Percentiles rank a stretch among this genome's conserved stretches.
These are phyloP conservation scores for Neofelis nebulosa DNA, from an alignment of 2,113 vertebrate genomes.

Conservation along the genomic window DNA sequence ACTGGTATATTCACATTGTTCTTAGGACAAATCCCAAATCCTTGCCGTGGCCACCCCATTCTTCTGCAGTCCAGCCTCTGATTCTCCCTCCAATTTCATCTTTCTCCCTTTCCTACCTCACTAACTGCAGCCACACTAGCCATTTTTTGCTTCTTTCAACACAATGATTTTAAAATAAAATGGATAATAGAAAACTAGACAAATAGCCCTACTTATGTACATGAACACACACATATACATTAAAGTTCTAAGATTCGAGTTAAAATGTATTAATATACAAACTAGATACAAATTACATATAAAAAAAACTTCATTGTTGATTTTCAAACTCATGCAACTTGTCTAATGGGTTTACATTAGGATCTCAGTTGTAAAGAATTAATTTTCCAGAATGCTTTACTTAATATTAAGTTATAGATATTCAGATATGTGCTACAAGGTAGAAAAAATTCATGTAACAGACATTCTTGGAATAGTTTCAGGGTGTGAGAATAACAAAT, in stretches of 20 bases:
- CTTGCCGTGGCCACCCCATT: not conserved
- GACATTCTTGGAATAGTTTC: conserved; percentile 65
- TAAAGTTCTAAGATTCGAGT: conserved; percentile 9
- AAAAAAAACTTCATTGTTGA: conserved; percentile 75
- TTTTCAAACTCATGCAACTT: conserved; percentile 75
- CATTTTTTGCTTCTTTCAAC: not conserved
- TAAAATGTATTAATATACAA: conserved; percentile 6
- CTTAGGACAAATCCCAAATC: not conserved
- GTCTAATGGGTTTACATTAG: conserved; percentile 66
- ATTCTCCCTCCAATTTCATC: not conserved
- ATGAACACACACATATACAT: not conserved
- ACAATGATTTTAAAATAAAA: not conserved
- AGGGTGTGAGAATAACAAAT: conserved; percentile 64
- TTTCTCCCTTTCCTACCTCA: not conserved
- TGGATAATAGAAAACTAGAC: not conserved
- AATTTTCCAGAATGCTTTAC: conserved; percentile 65
- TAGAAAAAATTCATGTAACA: conserved; percentile 62
- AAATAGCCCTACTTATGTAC: not conserved
- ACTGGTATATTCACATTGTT: not conserved
- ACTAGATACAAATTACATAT: conserved; percentile 71
- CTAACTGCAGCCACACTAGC: not conserved
- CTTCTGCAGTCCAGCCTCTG: not conserved
- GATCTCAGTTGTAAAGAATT: conserved; percentile 30
- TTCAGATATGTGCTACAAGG: conserved; percentile 40
- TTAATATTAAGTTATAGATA: conserved; percentile 67